These are phyloP conservation scores for Marmota flaviventris DNA, from an alignment of 2,113 vertebrate species.

Conservation along the genomic window DNA sequence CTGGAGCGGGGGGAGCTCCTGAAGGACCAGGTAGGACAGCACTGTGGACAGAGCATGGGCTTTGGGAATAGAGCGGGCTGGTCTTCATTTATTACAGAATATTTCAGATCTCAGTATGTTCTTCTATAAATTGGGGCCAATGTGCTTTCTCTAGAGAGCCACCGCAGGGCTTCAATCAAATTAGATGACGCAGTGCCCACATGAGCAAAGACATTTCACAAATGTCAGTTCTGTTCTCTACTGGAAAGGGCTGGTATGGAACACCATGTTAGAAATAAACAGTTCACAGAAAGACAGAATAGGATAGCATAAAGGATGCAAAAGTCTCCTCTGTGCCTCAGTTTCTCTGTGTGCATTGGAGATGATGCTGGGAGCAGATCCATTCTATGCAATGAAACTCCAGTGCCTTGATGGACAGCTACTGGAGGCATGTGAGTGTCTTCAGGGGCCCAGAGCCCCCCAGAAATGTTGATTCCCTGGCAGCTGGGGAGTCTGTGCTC, in stretches of 20 bases:
- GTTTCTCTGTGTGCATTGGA: not conserved
- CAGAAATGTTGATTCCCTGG: not conserved
- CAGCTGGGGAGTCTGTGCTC: not conserved
- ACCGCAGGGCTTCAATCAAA: not conserved
- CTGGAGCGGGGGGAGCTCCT: not conserved
- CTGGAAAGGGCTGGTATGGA: not conserved
- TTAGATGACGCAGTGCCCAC: not conserved
- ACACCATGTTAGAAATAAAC: not conserved
- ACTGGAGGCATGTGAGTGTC: not conserved
- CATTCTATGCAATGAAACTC: not conserved
- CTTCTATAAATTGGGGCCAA: not conserved
- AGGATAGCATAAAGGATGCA: not conserved
- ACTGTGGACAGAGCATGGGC: not conserved
- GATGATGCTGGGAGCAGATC: not conserved
- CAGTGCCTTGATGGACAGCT: not conserved
- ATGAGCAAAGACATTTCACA: not conserved
- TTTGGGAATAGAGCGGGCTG: not conserved
- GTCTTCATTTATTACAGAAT: not conserved
- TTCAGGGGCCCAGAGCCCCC: not conserved
- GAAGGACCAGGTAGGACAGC: not conserved
- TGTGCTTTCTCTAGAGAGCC: not conserved
- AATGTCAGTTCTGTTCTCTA: not conserved
- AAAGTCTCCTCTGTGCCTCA: not conserved
- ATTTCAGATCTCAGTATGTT: not conserved
- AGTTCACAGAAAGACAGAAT: not conserved